Evolutionary conservation across 37 sponge, comb jelly and placozoan genomes (phyloP), one percentile per base, ranked within the genome.

Genomic region (Geodia barretti): DNA sequence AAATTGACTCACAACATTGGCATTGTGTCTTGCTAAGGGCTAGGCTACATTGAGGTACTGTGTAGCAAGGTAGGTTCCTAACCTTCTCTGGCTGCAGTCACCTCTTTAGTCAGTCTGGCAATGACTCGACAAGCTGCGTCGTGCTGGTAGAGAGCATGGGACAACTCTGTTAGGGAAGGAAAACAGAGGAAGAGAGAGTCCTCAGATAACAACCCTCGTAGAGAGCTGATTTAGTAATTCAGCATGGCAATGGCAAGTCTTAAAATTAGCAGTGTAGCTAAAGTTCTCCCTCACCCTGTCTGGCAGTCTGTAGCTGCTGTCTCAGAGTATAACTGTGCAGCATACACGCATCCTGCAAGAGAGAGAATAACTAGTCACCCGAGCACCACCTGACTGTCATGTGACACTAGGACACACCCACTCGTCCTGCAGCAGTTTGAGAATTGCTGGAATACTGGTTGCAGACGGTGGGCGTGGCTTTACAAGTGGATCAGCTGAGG

Each of bases 91-190:
- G 98, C 98, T 73, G 96, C 95, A 25, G 81, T 92, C 40, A 90
- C 85, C 83, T 99, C 99, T 72, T 92, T 94, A 41, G 93, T 97
- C 41, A 97, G 84, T n/a, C 99, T 70, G 0, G 99, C 99, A 40
- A 99, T 99, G 62, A 99, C 99, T 24, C 99, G 76, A 64, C 99
- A 99, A 4, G 99, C 99, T 43, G 99, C 97, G 62, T 99, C 99
- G 63, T 95, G 97, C 74, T 99, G 99, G 82, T 99, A 99, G 38
- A 99, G 88, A 28, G 98, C 99, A 86, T 99, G 98, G 34, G 97
- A 97, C 75, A 99, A 68, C 86, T 99, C 99, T 93, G 65, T 34
- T 1, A 31, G 4, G 72, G 21, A 30, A n/a, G 41, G 2, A 38
- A 20, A 66, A 41, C 24, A 60, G 3, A 64, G 62, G 28, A 47